phyloP scores from a whole-genome alignment of 2,113 vertebrate genomes.

The Myxocyprinus asiaticus region DNA sequence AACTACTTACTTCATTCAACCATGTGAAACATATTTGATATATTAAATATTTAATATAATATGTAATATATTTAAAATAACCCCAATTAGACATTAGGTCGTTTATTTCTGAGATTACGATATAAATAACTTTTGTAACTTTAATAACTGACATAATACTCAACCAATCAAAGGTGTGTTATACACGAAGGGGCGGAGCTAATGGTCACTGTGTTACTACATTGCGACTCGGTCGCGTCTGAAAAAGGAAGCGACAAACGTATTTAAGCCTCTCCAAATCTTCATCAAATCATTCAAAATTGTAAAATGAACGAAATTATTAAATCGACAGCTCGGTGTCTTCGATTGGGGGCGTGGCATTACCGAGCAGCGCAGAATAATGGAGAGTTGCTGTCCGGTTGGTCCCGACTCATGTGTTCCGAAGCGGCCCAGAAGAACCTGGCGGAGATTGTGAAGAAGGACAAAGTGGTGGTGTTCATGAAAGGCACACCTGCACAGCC shows the following conservation, averaged over 20 bases:
- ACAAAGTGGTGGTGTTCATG: slow-evolving; percentile 95
- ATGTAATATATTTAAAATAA: too few species aligned
- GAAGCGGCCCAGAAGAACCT: slow-evolving; percentile 68
- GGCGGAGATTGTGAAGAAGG: slow-evolving; percentile 85
- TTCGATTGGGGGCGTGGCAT: slow-evolving; percentile 52
- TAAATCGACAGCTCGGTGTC: slow-evolving; percentile 55
- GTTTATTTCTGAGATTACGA: too few species aligned
- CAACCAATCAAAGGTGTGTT: too few species aligned
- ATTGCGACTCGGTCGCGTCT: background rate
- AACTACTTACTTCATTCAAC: background rate
- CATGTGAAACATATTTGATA: background rate
- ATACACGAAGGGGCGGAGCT: slow-evolving; percentile 1
- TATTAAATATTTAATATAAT: background rate
- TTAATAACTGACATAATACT: too few species aligned
- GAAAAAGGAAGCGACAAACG: background rate
- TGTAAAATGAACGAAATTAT: slow-evolving; percentile 65
- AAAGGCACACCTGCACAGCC: slow-evolving; percentile 92
- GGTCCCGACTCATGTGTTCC: slow-evolving; percentile 67
- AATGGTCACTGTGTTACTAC: background rate
- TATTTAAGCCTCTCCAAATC: background rate
- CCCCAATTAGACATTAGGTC: too few species aligned
- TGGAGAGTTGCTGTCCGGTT: slow-evolving; percentile 41
- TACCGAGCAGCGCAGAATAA: slow-evolving; percentile 24
- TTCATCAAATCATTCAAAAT: background rate
- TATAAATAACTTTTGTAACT: too few species aligned